Evolutionary conservation across 2,797 vertebrate genomes (phyloP).

Genomic region (Fistularia commersonii): DNA sequence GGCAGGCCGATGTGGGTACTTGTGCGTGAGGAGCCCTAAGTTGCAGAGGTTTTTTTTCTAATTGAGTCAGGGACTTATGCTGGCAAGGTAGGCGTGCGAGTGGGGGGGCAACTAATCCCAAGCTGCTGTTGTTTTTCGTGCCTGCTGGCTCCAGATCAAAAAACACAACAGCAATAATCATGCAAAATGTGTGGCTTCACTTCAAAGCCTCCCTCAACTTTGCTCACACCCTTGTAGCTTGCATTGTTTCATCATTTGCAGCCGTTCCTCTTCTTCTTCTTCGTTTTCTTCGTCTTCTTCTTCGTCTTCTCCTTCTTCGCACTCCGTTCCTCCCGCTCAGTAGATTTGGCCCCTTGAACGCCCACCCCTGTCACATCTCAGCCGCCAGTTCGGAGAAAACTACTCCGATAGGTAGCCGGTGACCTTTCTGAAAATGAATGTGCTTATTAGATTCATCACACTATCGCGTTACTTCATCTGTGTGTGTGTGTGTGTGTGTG

Average conservation of each 20-base stretch:
- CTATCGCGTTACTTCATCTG: constrained; percentile 35
- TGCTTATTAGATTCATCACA: constrained; percentile 38
- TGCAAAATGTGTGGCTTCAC: constrained; percentile 66
- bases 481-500: too few relatives aligned
- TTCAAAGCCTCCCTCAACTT: constrained; percentile 70
- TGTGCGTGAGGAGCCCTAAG: constrained; percentile 65
- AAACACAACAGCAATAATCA: constrained; percentile 71
- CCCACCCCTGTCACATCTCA: constrained; percentile 22
- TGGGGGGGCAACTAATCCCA: constrained; percentile 70
- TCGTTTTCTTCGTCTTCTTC: constrained; percentile 17
- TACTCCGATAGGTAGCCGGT: too few relatives aligned
- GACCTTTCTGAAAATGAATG: constrained; percentile 46
- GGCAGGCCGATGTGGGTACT: constrained; percentile 62
- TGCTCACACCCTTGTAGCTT: constrained; percentile 54
- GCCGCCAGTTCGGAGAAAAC: not conserved
- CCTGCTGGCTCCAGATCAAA: constrained; percentile 75
- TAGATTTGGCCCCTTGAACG: constrained; percentile 1
- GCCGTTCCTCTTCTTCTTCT: constrained; percentile 11
- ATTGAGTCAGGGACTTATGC: constrained; percentile 76
- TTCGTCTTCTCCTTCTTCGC: too few relatives aligned
- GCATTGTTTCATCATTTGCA: constrained; percentile 59
- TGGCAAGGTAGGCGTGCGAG: constrained; percentile 69
- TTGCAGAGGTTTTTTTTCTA: constrained; percentile 73
- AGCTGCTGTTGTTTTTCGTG: constrained; percentile 71
- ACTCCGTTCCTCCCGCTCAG: constrained; percentile 8